Evolutionary conservation across 2,888 invertebrate species (phyloP).

Genomic region (Neoaliturus tenellus): DNA sequence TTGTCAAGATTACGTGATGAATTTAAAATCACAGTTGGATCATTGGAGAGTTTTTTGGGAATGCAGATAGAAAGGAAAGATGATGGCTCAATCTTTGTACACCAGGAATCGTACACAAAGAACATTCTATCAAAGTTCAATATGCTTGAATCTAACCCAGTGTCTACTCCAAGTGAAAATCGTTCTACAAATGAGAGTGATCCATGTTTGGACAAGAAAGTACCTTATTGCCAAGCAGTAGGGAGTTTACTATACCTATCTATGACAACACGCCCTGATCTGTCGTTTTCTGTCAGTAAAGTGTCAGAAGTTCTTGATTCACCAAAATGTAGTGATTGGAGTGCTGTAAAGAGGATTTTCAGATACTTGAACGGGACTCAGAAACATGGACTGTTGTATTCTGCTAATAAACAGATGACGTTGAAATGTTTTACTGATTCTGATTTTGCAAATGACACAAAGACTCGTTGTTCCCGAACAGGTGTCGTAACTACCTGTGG

Average conservation of each 20-base stretch:
- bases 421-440: constrained; percentile 69
- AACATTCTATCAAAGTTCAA: background rate
- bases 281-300: no score
- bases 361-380: background rate
- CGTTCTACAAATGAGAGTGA: no score
- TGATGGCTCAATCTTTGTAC: no score
- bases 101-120: background rate
- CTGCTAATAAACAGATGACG: background rate
- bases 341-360: background rate
- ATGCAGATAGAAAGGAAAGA: no score
- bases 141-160: no score
- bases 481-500: constrained; percentile 63
- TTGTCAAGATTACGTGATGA: no score
- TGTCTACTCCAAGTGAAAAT: no score
- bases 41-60: background rate
- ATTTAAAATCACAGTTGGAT: background rate
- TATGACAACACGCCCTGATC: no score
- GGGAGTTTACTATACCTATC: no score
- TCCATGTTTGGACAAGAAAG: no score
- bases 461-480: constrained; percentile 68
- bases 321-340: background rate
- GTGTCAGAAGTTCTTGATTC: background rate
- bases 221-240: no score
- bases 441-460: constrained; percentile 69
- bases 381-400: background rate